Conservation (phyloP, 2,888 invertebrate species). For the Atrina japonica region DNA sequence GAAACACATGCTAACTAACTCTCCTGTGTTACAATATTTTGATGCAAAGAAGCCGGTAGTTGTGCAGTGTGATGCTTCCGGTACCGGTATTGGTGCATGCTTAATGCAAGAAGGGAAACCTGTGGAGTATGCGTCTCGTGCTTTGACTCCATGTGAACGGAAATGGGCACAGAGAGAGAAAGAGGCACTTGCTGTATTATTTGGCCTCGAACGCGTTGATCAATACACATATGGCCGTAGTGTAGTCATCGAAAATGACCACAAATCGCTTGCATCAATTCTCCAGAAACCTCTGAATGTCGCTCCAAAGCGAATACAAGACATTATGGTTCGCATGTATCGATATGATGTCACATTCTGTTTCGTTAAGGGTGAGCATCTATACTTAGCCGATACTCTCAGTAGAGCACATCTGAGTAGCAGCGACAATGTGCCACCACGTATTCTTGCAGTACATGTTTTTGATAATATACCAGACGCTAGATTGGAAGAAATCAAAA, state of each 20-base stretch:
- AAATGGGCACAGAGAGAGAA: slow-evolving; percentile 10
- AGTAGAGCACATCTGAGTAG: too few species aligned
- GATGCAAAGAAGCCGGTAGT: slow-evolving; percentile 21
- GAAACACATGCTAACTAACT: slow-evolving; percentile 32
- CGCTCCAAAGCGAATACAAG: slow-evolving; percentile 1
- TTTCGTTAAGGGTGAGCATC: slow-evolving; percentile 35
- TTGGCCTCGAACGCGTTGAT: slow-evolving; percentile 14
- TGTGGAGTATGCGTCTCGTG: too few species aligned
- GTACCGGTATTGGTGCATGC: too few species aligned
- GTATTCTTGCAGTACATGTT: too few species aligned
- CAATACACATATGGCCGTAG: slow-evolving; percentile 5
- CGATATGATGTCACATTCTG: too few species aligned
- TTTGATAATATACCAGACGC: too few species aligned
- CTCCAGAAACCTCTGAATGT: slow-evolving; percentile 29
- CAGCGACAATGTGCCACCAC: neutral
- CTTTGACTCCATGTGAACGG: neutral
- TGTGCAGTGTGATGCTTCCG: neutral
- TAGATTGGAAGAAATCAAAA: too few species aligned
- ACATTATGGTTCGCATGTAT: too few species aligned
- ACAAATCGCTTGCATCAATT: slow-evolving; percentile 10
- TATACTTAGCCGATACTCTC: slow-evolving; percentile 42
- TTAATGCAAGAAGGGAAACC: slow-evolving; percentile 15
- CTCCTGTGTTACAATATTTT: slow-evolving; percentile 46
- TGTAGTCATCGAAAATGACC: neutral
- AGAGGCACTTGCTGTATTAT: slow-evolving; percentile 3